Conservation (phyloP, 2,113 vertebrate species). For the Ondatra zibethicus region DNA sequence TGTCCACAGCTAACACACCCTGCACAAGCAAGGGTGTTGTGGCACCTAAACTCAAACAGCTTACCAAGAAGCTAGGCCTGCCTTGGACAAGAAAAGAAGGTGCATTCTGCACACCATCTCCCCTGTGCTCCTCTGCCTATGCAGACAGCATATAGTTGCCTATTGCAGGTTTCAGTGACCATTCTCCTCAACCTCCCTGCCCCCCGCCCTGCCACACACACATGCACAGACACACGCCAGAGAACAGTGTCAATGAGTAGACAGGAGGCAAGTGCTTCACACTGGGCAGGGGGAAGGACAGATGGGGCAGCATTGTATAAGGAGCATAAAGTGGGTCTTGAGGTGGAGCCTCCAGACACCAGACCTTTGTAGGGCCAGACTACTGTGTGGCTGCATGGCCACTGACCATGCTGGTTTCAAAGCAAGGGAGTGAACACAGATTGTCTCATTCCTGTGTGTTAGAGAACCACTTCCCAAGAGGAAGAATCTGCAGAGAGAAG, state of each 20-base stretch:
- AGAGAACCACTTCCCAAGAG: not conserved
- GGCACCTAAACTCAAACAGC: not conserved
- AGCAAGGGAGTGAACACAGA: not conserved
- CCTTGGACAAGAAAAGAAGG: not conserved
- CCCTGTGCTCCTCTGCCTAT: rapidly evolving
- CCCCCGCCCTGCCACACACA: too few relatives aligned
- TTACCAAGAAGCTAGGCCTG: not conserved
- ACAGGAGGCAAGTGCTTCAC: not conserved
- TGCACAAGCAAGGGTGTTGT: rapidly evolving
- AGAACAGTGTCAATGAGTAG: not conserved
- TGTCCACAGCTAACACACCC: too few relatives aligned
- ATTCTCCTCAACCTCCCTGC: not conserved
- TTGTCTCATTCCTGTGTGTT: not conserved
- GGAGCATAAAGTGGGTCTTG: not conserved
- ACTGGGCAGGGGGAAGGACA: not conserved
- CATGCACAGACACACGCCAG: not conserved
- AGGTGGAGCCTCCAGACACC: not conserved
- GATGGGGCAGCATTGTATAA: too few relatives aligned
- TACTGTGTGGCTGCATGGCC: not conserved
- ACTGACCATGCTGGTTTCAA: not conserved
- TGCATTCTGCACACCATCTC: rapidly evolving
- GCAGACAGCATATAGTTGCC: rapidly evolving
- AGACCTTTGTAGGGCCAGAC: too few relatives aligned
- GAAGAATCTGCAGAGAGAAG: not conserved
- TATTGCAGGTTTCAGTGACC: too few relatives aligned